These are phyloP conservation scores for Coleophora deauratella DNA, from an alignment of 2,888 invertebrate species.

Conservation along the genomic window DNA sequence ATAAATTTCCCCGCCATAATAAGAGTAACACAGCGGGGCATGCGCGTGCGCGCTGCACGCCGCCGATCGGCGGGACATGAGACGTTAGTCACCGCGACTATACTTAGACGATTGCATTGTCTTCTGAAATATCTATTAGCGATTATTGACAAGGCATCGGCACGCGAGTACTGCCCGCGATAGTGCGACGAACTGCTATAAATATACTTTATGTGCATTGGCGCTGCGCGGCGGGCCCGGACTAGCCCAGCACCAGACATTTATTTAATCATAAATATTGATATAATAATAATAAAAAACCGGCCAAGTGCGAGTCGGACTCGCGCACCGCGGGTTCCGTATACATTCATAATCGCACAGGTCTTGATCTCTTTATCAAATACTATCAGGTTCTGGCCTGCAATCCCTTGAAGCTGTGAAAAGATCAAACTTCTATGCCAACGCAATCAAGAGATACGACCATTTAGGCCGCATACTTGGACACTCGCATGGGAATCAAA, in stretches of 20 bases:
- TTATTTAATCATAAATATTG: no score
- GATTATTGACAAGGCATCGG: conserved; percentile 74
- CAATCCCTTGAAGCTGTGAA: no score
- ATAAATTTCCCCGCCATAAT: conserved; percentile 68
- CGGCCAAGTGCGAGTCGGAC: no score
- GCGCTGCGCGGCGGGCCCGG: conserved; percentile 20
- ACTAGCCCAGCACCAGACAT: conserved; percentile 1
- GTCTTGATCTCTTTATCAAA: no score
- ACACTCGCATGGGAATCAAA: no score
- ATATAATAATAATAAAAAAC: no score
- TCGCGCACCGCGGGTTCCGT: no score
- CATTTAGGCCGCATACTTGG: no score
- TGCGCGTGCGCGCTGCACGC: conserved; percentile 34
- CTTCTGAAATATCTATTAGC: conserved; percentile 74
- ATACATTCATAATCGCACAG: no score
- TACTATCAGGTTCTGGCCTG: no score
- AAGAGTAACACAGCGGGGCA: conserved; percentile 63
- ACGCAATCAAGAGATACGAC: no score
- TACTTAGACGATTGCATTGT: conserved; percentile 71
- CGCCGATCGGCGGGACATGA: conserved; percentile 37
- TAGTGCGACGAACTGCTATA: conserved; percentile 72
- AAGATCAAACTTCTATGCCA: no score
- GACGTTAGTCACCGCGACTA: conserved; percentile 66
- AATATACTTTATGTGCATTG: conserved; percentile 64
- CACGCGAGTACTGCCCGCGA: conserved; percentile 65